A percentile compares a stretch with the other conserved stretches of the same genome.
Conservation (phyloP, 1,140 invertebrate species). For the Ericerus pela region DNA sequence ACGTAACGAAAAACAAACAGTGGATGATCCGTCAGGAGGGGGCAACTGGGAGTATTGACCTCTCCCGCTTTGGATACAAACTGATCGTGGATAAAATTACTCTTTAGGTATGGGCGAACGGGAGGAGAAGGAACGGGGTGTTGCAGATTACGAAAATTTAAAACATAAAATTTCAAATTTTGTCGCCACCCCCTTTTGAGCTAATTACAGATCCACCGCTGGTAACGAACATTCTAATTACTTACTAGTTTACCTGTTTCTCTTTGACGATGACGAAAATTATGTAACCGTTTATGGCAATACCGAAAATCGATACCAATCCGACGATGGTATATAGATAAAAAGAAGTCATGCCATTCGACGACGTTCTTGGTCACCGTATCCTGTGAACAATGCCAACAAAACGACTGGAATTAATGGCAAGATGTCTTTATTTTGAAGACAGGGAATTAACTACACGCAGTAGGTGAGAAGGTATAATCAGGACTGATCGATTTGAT, state of each 20-base stretch:
- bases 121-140: not conserved
- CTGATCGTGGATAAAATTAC: not conserved
- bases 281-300: constrained; percentile 2
- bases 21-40: not conserved
- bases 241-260: not conserved
- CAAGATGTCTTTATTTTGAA: too few species aligned
- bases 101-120: not conserved
- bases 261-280: constrained; percentile 3
- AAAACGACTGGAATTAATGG: too few species aligned
- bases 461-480: too few species aligned
- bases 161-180: too few species aligned
- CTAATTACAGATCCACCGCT: not conserved
- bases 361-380: not conserved
- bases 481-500: too few species aligned
- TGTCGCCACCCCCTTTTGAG: not conserved
- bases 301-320: constrained; percentile 2
- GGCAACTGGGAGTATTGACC: not conserved
- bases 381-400: constrained; percentile 6
- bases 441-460: too few species aligned
- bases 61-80: not conserved
- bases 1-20: not conserved
- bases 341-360: constrained; percentile 9
- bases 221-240: not conserved
- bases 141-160: not conserved
- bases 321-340: not conserved